phyloP scores from a whole-genome alignment of 2,888 invertebrate species.

The Dryobotodes eremita region DNA sequence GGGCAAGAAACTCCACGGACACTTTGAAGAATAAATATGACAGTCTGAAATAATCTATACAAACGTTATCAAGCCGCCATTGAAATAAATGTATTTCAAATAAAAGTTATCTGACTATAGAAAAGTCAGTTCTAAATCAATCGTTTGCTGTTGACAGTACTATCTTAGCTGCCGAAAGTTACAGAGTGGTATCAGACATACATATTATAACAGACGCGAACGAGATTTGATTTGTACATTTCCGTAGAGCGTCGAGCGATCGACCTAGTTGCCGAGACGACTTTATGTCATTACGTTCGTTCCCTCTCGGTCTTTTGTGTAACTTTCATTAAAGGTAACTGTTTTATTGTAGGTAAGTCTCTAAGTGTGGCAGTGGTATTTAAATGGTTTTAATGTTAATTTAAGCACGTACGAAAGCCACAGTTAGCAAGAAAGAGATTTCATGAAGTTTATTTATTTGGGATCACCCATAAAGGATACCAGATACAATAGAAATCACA shows the following conservation, averaged over 20 bases:
- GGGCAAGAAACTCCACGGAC: too few species aligned
- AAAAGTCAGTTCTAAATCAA: neutral
- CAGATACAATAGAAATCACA: too few species aligned
- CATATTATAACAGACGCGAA: slow-evolving; percentile 77
- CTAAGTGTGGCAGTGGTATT: neutral
- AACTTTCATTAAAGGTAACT: neutral
- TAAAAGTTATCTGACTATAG: too few species aligned
- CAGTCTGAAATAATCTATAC: too few species aligned
- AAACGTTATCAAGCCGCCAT: too few species aligned
- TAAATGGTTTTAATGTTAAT: neutral
- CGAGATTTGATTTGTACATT: slow-evolving; percentile 78
- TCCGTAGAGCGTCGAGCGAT: slow-evolving; percentile 69
- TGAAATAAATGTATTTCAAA: too few species aligned
- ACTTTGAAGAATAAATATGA: too few species aligned
- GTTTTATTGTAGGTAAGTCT: neutral
- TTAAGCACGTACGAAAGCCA: neutral
- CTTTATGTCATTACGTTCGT: slow-evolving; percentile 28
- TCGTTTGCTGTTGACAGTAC: neutral
- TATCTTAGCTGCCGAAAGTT: slow-evolving; percentile 14
- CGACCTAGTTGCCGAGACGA: slow-evolving; percentile 47
- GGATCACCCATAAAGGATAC: too few species aligned
- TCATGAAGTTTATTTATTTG: too few species aligned
- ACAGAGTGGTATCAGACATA: slow-evolving; percentile 58
- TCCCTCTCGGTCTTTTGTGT: slow-evolving; percentile 21
- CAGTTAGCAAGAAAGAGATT: neutral